Evolutionary conservation across 2,797 vertebrate genomes (phyloP).

Genomic region (Melanotaenia parkinsoni): DNA sequence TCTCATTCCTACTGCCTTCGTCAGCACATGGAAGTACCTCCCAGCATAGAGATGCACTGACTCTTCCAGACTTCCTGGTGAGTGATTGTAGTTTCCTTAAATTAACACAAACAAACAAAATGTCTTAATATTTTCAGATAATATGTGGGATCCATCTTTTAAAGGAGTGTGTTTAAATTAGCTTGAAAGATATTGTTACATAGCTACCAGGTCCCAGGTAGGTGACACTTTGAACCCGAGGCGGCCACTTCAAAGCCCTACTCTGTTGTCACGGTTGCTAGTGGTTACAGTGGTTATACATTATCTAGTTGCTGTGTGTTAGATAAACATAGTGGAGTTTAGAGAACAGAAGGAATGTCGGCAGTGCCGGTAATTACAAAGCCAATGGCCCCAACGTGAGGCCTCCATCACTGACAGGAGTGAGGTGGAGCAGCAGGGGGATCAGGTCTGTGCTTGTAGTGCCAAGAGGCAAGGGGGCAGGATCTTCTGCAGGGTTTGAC

Average conservation of each 20-base stretch:
- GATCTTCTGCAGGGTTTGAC: conserved; percentile 20
- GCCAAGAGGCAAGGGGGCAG: conserved; percentile 19
- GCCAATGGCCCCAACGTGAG: conserved; percentile 49
- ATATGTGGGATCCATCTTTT: conserved; percentile 2
- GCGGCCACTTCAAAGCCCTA: conserved; percentile 52
- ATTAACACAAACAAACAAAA: conserved; percentile 43
- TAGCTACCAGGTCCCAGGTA: conserved; percentile 22
- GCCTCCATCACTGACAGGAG: conserved; percentile 56
- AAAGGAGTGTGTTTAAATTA: conserved; percentile 4
- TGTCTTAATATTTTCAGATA: conserved; percentile 19
- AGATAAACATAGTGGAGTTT: conserved; percentile 77
- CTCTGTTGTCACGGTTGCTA: conserved; percentile 71
- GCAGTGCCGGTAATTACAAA: conserved; percentile 78
- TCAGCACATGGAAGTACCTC: conserved; percentile 92
- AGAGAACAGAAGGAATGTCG: conserved; percentile 78
- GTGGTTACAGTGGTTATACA: conserved; percentile 75
- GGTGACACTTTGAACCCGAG: conserved; percentile 40
- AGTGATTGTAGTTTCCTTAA: conserved; percentile 63
- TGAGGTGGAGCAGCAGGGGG: conserved; percentile 28
- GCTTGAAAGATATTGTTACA: not conserved
- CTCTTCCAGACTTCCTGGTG: conserved; percentile 60
- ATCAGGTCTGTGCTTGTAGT: conserved; percentile 68
- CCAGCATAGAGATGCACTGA: conserved; percentile 71
- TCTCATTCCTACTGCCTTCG: conserved; percentile 89
- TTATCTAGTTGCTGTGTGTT: conserved; percentile 74